Percentiles rank a stretch among this genome's conserved stretches.
Evolutionary conservation across 1,140 invertebrate genomes (phyloP).

Genomic region (Drosophila hydei): DNA sequence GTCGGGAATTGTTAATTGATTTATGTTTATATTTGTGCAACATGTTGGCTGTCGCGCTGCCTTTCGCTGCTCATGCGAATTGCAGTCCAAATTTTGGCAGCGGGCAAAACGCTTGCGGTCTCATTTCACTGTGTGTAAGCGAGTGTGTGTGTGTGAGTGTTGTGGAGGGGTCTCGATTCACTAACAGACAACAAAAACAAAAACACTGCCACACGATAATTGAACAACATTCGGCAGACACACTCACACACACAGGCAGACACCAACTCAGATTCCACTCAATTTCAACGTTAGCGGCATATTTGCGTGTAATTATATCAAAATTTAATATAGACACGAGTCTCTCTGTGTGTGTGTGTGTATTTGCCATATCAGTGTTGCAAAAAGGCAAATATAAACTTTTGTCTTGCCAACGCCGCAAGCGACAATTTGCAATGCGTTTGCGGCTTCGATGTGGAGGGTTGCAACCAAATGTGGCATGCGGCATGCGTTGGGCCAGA

Average conservation of each 20-base stretch:
- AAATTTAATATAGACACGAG: conserved; percentile 42
- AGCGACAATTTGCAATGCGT: conserved; percentile 60
- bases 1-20: conserved; percentile 80
- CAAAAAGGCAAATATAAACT: conserved; percentile 46
- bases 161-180: conserved; percentile 13
- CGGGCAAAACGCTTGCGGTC: conserved; percentile 71
- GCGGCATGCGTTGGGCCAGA: not conserved
- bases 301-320: conserved; percentile 78
- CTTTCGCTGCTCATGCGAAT: conserved; percentile 24
- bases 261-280: conserved; percentile 45
- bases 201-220: conserved; percentile 71
- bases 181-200: conserved; percentile 70
- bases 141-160: conserved; percentile 5
- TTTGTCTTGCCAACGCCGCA: conserved; percentile 56
- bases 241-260: conserved; percentile 30
- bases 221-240: conserved; percentile 74
- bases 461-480: conserved; percentile 14
- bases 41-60: conserved; percentile 66
- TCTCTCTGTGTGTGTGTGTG: not conserved
- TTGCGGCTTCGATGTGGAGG: conserved; percentile 34
- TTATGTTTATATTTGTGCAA: conserved; percentile 83
- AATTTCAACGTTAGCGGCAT: conserved; percentile 73
- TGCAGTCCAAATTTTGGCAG: conserved; percentile 13
- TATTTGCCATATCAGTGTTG: conserved; percentile 25
- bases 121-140: conserved; percentile 34